A percentile compares a stretch with the other conserved stretches of the same genome.
phyloP scores from a whole-genome alignment of 1,140 invertebrate genomes.

The Gyrodactylus bullatarudis region DNA sequence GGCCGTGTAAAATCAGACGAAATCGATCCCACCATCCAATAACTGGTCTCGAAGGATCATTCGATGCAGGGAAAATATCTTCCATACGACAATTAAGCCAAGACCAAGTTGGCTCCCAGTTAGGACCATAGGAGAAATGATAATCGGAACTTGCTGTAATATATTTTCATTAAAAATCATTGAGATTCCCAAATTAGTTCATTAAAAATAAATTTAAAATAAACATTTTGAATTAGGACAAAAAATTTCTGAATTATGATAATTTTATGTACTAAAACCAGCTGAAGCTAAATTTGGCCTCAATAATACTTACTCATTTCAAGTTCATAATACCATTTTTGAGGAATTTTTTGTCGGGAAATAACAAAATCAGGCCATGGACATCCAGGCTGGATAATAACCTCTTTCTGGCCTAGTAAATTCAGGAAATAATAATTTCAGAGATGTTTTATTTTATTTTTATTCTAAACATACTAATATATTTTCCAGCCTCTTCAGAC shows the following conservation, averaged over 20 bases:
- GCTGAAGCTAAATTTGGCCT: neutral
- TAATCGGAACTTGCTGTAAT: neutral
- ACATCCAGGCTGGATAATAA: neutral
- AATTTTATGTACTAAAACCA: neutral
- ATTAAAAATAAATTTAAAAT: no score
- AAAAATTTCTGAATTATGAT: neutral
- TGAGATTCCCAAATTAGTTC: no score
- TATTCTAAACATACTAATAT: neutral
- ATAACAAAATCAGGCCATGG: neutral
- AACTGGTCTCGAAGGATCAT: neutral
- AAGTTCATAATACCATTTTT: neutral
- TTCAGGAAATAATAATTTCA: neutral
- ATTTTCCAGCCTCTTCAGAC: neutral
- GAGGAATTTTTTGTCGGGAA: neutral
- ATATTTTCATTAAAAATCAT: neutral
- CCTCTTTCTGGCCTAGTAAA: neutral
- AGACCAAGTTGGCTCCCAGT: neutral
- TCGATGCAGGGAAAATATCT: neutral
- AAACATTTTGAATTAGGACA: neutral
- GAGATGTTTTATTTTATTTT: neutral
- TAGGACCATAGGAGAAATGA: neutral
- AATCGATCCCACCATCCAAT: constrained; percentile 60
- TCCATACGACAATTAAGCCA: constrained; percentile 3
- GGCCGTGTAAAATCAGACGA: constrained; percentile 54
- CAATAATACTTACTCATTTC: neutral